These are phyloP conservation scores for Eurystomus gularis DNA, from an alignment of 2,113 vertebrate species.

Conservation along the genomic window DNA sequence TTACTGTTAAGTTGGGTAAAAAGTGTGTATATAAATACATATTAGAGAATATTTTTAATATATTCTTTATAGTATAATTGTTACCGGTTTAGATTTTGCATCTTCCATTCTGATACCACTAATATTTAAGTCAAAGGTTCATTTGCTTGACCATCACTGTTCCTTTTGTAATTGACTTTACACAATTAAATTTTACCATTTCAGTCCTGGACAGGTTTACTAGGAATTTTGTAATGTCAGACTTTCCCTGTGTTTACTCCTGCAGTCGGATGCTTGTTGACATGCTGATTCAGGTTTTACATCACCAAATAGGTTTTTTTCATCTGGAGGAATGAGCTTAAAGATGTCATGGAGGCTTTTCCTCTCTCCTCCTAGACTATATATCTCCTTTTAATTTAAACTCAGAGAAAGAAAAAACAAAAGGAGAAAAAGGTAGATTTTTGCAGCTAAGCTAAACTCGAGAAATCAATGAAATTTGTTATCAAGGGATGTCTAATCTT, in stretches of 20 bases:
- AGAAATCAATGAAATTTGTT: constrained; percentile 87
- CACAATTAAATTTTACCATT: constrained; percentile 43
- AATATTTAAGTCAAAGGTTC: constrained; percentile 1
- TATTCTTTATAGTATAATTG: not conserved
- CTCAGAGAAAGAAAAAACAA: constrained; percentile 62
- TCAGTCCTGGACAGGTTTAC: not conserved
- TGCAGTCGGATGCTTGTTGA: constrained; percentile 54
- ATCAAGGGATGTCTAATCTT: constrained; percentile 80
- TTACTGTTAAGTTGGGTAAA: not conserved
- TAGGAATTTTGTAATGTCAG: constrained; percentile 47
- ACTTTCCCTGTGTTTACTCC: constrained; percentile 44
- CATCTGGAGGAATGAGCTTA: constrained; percentile 55
- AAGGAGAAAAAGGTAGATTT: constrained; percentile 69
- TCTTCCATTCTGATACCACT: not conserved
- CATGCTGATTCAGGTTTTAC: constrained; percentile 66
- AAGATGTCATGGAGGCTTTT: constrained; percentile 60
- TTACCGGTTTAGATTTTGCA: not conserved
- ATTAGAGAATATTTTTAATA: not conserved
- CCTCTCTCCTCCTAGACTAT: constrained; percentile 34
- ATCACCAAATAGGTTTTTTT: constrained; percentile 47
- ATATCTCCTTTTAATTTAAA: constrained; percentile 86
- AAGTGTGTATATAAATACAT: not conserved
- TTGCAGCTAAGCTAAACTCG: constrained; percentile 69
- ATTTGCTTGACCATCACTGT: constrained; percentile 12
- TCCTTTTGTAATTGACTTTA: constrained; percentile 38